Percentiles rank a stretch among this genome's conserved stretches.
phyloP scores from a whole-genome alignment of 2,888 invertebrate species.

The Julus scanicus region DNA sequence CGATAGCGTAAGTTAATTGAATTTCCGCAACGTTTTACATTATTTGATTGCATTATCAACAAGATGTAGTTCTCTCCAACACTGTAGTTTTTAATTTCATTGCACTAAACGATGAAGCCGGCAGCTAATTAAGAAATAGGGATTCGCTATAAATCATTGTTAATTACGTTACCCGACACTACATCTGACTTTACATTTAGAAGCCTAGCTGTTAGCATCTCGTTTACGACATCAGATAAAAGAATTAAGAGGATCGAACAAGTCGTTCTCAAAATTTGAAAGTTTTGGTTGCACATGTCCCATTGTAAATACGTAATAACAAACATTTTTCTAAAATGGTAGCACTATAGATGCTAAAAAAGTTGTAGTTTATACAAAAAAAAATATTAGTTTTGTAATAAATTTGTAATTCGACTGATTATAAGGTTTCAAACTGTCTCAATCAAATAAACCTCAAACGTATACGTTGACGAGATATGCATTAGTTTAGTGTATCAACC shows the following conservation, averaged over 20 bases:
- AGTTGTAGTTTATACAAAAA: too few relatives aligned
- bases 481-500: neutral
- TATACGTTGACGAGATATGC: neutral
- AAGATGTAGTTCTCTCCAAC: neutral
- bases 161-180: neutral
- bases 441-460: neutral
- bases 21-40: neutral
- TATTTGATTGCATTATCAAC: neutral
- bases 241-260: too few relatives aligned
- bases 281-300: too few relatives aligned
- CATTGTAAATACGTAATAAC: too few relatives aligned
- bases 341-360: too few relatives aligned
- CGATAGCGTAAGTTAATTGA: neutral
- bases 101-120: neutral
- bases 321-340: too few relatives aligned
- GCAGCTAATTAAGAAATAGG: neutral
- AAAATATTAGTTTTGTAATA: neutral
- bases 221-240: too few relatives aligned
- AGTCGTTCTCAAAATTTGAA: too few relatives aligned
- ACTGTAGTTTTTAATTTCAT: neutral
- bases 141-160: neutral
- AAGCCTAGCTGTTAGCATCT: too few relatives aligned
- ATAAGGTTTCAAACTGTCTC: neutral
- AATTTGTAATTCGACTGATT: neutral
- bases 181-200: too few relatives aligned